phyloP scores from a whole-genome alignment of 2,888 invertebrate species.

The Sarcophaga caerulescens region DNA sequence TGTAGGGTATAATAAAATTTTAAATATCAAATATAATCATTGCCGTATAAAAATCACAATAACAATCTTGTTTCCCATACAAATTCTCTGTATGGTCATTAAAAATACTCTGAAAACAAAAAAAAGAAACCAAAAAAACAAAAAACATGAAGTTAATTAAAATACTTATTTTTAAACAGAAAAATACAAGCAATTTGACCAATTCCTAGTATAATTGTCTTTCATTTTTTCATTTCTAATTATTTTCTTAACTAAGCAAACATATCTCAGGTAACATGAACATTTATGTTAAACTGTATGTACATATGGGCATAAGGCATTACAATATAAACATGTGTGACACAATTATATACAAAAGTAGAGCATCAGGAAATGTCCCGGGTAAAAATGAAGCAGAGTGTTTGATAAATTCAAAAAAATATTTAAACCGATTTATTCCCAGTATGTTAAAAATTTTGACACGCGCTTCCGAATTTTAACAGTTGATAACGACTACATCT shows the following conservation, averaged over 20 bases:
- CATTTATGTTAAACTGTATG: conserved; percentile 25
- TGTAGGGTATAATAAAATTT: too few relatives aligned
- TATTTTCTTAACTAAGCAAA: not conserved
- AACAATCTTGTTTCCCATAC: not conserved
- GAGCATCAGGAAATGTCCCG: not conserved
- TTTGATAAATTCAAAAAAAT: too few relatives aligned
- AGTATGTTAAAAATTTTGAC: too few relatives aligned
- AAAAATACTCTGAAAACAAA: not conserved
- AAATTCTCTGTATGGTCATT: conserved; percentile 2
- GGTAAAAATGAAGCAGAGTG: not conserved
- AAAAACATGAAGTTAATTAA: conserved; percentile 21
- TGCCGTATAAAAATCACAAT: not conserved
- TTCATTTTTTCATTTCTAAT: conserved; percentile 2
- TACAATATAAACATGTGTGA: not conserved
- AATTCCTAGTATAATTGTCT: not conserved
- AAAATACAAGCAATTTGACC: conserved; percentile 3
- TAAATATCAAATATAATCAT: not conserved
- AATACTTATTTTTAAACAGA: conserved; percentile 24
- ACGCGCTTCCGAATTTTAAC: too few relatives aligned
- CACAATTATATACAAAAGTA: not conserved
- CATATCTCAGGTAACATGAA: conserved; percentile 7
- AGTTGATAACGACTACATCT: too few relatives aligned
- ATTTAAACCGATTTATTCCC: too few relatives aligned
- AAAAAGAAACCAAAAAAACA: not conserved
- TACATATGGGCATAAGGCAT: not conserved